These are phyloP conservation scores for Listrodromus nycthemerus DNA, from an alignment of 2,888 invertebrate genomes.

Conservation along the genomic window DNA sequence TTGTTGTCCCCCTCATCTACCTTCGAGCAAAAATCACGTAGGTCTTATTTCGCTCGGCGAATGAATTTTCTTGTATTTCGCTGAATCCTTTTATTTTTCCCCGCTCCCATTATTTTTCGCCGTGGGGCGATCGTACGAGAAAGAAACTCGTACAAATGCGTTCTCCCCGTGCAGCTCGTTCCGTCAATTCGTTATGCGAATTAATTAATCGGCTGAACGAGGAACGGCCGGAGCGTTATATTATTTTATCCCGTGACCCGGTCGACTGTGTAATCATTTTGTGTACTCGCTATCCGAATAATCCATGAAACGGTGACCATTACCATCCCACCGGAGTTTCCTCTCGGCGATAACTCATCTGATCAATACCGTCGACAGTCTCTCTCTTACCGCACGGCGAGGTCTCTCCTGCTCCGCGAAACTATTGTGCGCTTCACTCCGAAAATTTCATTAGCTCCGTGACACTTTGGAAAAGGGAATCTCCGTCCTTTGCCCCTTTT, in stretches of 20 bases:
- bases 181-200: conserved; percentile 46
- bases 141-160: conserved; percentile 18
- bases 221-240: conserved; percentile 20
- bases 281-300: conserved; percentile 29
- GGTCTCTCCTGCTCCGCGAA: conserved; percentile 5
- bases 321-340: conserved; percentile 3
- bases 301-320: conserved; percentile 19
- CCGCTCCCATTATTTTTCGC: not conserved
- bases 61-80: not conserved
- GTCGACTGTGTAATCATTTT: conserved; percentile 38
- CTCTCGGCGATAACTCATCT: conserved; percentile 32
- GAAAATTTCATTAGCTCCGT: not conserved
- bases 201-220: conserved; percentile 52
- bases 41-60: not conserved
- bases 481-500: not conserved
- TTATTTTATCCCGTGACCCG: conserved; percentile 50
- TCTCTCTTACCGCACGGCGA: not conserved
- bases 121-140: not conserved
- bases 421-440: conserved; percentile 22
- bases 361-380: conserved; percentile 43
- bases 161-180: conserved; percentile 6
- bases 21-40: not conserved
- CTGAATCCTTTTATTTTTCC: no score
- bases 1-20: not conserved
- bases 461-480: not conserved